Evolutionary conservation across 2,113 vertebrate genomes (phyloP).

Genomic region (Atlantisia rogersi): DNA sequence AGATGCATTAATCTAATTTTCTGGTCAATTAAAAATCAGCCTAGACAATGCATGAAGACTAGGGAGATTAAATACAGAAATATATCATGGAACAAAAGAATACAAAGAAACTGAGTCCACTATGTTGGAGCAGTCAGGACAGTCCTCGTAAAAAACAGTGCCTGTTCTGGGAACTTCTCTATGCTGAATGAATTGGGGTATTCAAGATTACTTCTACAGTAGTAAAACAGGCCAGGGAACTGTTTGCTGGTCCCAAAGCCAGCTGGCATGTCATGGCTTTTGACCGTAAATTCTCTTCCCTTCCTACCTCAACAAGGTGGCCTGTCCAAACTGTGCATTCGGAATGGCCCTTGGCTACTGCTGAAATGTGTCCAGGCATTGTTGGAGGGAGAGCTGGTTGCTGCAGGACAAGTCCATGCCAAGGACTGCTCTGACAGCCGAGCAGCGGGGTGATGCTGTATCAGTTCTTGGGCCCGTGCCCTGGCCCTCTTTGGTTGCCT

Average conservation of each 20-base stretch:
- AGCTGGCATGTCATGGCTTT: background rate
- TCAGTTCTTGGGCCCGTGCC: background rate
- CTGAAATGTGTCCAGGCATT: background rate
- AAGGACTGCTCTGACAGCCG: background rate
- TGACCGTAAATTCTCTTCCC: background rate
- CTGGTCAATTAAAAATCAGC: slow-evolving; percentile 39
- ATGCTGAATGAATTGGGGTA: background rate
- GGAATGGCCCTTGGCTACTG: background rate
- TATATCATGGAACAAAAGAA: slow-evolving; percentile 1
- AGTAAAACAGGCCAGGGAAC: background rate
- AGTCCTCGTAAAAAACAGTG: background rate
- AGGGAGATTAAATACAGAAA: background rate
- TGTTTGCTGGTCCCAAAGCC: background rate
- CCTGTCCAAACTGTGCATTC: background rate
- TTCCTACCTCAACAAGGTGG: background rate
- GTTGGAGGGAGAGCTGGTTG: background rate
- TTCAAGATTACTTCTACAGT: background rate
- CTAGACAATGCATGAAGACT: background rate
- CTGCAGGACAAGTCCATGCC: background rate
- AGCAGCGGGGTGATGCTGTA: background rate
- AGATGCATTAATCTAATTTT: slow-evolving; percentile 42
- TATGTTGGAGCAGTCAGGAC: background rate
- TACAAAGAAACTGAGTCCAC: background rate
- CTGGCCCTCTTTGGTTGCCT: background rate
- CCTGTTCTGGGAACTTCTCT: background rate